phyloP scores from a whole-genome alignment of 2,888 invertebrate species.

The Lamellibrachia satsuma region DNA sequence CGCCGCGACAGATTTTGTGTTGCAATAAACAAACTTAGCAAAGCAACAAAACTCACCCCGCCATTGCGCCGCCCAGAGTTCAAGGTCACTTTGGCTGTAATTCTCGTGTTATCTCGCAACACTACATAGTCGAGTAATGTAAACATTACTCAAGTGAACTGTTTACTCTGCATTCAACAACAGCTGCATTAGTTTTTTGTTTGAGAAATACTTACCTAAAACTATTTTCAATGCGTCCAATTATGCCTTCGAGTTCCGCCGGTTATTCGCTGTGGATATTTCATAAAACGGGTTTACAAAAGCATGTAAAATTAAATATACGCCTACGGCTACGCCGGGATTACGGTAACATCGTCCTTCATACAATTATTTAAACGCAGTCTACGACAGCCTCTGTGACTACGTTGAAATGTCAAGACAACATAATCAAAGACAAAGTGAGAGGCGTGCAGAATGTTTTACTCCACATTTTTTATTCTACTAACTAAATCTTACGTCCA shows the following conservation, averaged over 20 bases:
- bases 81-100: not conserved
- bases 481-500: too few species aligned
- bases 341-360: too few species aligned
- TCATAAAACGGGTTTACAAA: not conserved
- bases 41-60: not conserved
- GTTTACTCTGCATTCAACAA: not conserved
- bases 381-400: too few species aligned
- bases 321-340: too few species aligned
- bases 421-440: too few species aligned
- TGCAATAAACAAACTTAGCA: not conserved
- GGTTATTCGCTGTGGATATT: not conserved
- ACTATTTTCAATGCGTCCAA: not conserved
- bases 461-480: too few species aligned
- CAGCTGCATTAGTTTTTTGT: not conserved
- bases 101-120: not conserved
- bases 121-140: not conserved
- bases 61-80: not conserved
- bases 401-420: too few species aligned
- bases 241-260: not conserved
- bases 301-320: too few species aligned
- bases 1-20: not conserved
- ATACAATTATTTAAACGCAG: too few species aligned
- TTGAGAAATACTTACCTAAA: not conserved
- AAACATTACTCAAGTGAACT: not conserved
- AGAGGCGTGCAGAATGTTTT: too few species aligned